Evolutionary conservation across 1,140 invertebrate species (phyloP).

Genomic region (Pygmarrhopalites habei): DNA sequence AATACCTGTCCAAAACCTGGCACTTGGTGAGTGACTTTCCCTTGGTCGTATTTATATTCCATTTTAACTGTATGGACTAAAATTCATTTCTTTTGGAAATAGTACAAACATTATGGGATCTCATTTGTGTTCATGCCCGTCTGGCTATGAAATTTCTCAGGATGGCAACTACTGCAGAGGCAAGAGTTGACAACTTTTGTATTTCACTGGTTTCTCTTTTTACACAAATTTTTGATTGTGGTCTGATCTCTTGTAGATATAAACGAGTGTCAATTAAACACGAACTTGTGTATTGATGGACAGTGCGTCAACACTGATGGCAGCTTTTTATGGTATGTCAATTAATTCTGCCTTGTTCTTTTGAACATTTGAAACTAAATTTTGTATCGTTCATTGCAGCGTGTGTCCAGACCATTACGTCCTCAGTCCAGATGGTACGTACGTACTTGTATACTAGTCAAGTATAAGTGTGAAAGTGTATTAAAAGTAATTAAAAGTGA

Average conservation of each 20-base stretch:
- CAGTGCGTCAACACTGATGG: slow-evolving; percentile 45
- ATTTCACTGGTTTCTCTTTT: slow-evolving; percentile 8
- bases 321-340: slow-evolving; percentile 55
- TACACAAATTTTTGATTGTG: slow-evolving; percentile 13
- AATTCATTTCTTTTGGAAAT: too few species aligned
- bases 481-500: too few species aligned
- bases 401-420: slow-evolving; percentile 66
- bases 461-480: too few species aligned
- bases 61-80: too few species aligned
- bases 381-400: too few species aligned
- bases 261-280: slow-evolving; percentile 43
- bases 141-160: slow-evolving; percentile 57
- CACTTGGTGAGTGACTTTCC: slow-evolving; percentile 47
- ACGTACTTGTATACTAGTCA: too few species aligned
- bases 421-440: slow-evolving; percentile 52
- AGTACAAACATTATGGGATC: slow-evolving; percentile 67
- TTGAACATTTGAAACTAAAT: too few species aligned
- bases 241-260: slow-evolving; percentile 43
- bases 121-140: slow-evolving; percentile 58
- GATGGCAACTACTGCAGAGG: slow-evolving; percentile 57
- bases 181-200: slow-evolving; percentile 38
- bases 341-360: too few species aligned
- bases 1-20: slow-evolving; percentile 56
- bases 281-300: slow-evolving; percentile 44
- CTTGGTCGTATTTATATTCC: too few species aligned